Evolutionary conservation across 2,888 invertebrate species (phyloP).

Genomic region (Anarsia innoxiella): DNA sequence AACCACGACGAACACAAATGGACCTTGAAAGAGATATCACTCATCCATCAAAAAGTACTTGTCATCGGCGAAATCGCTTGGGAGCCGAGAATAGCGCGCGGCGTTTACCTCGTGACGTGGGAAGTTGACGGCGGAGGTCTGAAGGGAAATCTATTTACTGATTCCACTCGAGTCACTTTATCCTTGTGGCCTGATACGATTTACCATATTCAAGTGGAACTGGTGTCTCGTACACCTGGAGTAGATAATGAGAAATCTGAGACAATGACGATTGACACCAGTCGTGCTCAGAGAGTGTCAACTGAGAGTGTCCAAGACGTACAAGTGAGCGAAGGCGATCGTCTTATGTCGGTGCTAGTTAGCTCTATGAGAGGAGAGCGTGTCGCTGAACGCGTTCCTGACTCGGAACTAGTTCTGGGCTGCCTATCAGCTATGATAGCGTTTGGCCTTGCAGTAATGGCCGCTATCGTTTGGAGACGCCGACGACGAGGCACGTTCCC

Average conservation of each 20-base stretch:
- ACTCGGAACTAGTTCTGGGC: slow-evolving; percentile 76
- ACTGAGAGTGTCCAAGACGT: slow-evolving; percentile 79
- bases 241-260: slow-evolving; percentile 78
- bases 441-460: slow-evolving; percentile 66
- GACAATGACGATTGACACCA: slow-evolving; percentile 79
- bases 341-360: slow-evolving; percentile 77
- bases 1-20: slow-evolving; percentile 72
- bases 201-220: slow-evolving; percentile 86
- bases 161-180: slow-evolving; percentile 85
- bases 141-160: slow-evolving; percentile 87
- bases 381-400: slow-evolving; percentile 65
- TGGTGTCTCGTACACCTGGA: slow-evolving; percentile 77
- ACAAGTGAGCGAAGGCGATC: slow-evolving; percentile 73
- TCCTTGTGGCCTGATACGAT: slow-evolving; percentile 88
- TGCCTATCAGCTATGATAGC: slow-evolving; percentile 74
- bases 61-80: slow-evolving; percentile 84
- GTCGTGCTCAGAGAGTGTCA: slow-evolving; percentile 77
- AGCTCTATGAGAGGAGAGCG: slow-evolving; percentile 78
- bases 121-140: slow-evolving; percentile 88
- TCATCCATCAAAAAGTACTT: slow-evolving; percentile 82
- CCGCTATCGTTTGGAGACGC: slow-evolving; percentile 73
- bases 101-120: slow-evolving; percentile 87
- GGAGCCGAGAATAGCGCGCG: slow-evolving; percentile 79
- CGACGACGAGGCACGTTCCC: slow-evolving; percentile 71
- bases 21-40: slow-evolving; percentile 79